phyloP scores from a whole-genome alignment of 2,888 invertebrate genomes.

The Acronicta psi region DNA sequence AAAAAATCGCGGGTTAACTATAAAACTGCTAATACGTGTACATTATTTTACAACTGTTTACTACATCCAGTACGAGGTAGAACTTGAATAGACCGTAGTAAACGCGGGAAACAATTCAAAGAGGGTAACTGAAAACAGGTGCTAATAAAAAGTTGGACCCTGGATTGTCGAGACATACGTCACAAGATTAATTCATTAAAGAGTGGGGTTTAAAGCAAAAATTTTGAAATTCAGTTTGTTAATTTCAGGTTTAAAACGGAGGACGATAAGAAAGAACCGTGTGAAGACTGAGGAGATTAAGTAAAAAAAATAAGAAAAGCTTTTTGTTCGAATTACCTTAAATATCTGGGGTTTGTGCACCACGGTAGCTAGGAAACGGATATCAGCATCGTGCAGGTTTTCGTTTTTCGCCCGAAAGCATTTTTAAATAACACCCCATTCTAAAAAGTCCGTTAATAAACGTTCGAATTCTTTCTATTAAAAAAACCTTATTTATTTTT shows the following conservation, averaged over 20 bases:
- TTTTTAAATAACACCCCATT: constrained; percentile 1
- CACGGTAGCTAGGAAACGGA: constrained; percentile 17
- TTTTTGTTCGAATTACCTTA: constrained; percentile 1
- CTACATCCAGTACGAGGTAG: too few species aligned
- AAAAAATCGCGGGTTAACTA: background rate
- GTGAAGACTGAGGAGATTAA: constrained; percentile 75
- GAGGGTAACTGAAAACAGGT: constrained; percentile 4
- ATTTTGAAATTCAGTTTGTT: constrained; percentile 75
- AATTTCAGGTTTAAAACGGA: constrained; percentile 83
- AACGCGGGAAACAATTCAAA: background rate
- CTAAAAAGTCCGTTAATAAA: constrained; percentile 12
- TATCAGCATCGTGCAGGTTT: constrained; percentile 1
- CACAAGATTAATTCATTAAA: constrained; percentile 29
- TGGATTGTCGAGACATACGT: constrained; percentile 4
- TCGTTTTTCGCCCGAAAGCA: constrained; percentile 4
- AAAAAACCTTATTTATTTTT: background rate
- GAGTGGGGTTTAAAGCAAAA: constrained; percentile 49
- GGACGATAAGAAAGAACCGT: constrained; percentile 68
- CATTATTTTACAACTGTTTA: background rate
- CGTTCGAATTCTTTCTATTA: constrained; percentile 9
- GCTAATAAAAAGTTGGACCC: constrained; percentile 18
- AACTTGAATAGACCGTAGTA: constrained; percentile 7
- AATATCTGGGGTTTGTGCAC: constrained; percentile 9
- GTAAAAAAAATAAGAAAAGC: constrained; percentile 54
- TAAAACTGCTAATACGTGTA: constrained; percentile 3